Base-by-base conservation (phyloP, 2,888 invertebrate species). In the Boloria selene region DNA sequence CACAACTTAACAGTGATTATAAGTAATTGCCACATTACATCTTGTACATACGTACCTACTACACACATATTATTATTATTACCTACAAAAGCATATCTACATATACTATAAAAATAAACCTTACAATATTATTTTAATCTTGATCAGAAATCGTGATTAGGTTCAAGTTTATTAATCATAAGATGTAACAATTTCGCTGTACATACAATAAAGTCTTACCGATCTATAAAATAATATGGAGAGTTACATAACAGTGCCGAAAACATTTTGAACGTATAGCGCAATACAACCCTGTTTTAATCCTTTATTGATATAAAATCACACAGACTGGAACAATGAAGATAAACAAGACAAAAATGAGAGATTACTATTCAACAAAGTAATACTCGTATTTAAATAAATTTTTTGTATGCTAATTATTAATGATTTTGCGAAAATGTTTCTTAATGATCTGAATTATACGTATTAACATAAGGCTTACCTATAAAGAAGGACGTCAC, bases 401-500 rank as follows among this genome's bases (percentile, higher is more conserved):
- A n/a, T n/a, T n/a, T n/a, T n/a, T n/a, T n/a, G n/a, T n/a, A n/a
- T n/a, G n/a, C n/a, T n/a, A n/a, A 59, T 66, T 54, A 22, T n/a
- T 50, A 52, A 58, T n/a, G 45, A n/a, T 14, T 58, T 47, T 56
- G 45, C 16, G 17, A 42, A 38, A 47, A 14, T 59, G 50, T 59
- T 62, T 52, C 13, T 22, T 53, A 26, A 18, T 26, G 52, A 17
- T n/a, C 47, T 42, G 14, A 31, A 49, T n/a, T 2, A 63, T 62
- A 56, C 53, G 53, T 58, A 53, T 61, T 45, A 22, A 42, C 14
- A 58, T 42, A 31, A 31, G 60, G 64, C 69, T 72, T 61, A 70
- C 69, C 70, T 38, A 71, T 65, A 50, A 70, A 67, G 55, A 71
- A 66, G 38, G 71, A 63, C 63, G 66, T 63, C 54, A 72, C 17